phyloP scores from a whole-genome alignment of 2,113 vertebrate species.

The Otolemur garnettii region DNA sequence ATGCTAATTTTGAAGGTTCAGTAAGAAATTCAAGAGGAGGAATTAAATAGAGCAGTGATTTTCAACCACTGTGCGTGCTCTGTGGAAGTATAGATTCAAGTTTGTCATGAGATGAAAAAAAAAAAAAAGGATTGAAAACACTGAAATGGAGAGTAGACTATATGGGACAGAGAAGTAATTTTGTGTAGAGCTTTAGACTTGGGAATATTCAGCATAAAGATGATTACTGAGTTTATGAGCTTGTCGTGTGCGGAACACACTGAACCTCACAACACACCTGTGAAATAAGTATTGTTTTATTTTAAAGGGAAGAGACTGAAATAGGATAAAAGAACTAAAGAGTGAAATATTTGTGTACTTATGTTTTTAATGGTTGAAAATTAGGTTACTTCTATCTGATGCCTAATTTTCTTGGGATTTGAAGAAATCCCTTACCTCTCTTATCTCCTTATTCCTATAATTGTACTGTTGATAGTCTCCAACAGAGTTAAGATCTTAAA shows the following conservation, averaged over 20 bases:
- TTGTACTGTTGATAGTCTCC: not conserved
- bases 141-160: not conserved
- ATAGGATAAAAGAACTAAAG: not conserved
- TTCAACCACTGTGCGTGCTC: no score
- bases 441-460: not conserved
- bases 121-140: no score
- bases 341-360: not conserved
- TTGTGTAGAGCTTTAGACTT: not conserved
- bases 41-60: not conserved
- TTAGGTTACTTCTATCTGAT: not conserved
- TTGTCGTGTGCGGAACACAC: not conserved
- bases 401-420: not conserved
- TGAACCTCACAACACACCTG: not conserved
- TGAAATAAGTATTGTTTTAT: not conserved
- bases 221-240: not conserved
- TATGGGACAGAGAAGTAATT: not conserved
- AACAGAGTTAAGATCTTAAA: not conserved
- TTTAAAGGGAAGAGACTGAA: not conserved
- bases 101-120: no score
- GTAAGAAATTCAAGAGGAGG: not conserved
- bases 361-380: not conserved
- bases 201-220: not conserved
- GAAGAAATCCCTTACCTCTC: not conserved
- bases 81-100: no score
- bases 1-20: conserved; percentile 1